Base-by-base conservation (phyloP, 2,113 vertebrate species). In the Cyprinodon tularosa region DNA sequence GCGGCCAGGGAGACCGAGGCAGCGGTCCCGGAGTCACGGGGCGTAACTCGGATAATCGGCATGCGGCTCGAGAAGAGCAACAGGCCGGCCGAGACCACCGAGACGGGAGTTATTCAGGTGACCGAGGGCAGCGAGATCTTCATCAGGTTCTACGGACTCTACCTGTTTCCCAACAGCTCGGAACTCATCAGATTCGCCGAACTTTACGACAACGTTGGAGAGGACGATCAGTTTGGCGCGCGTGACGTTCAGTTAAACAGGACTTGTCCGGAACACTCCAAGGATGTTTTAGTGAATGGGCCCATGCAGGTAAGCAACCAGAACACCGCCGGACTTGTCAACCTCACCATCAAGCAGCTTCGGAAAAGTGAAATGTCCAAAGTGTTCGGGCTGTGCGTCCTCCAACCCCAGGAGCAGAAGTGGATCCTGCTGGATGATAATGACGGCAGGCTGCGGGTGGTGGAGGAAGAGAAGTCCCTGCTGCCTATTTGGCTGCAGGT, bases 401-500 rank as follows among this genome's bases (percentile, higher is more conserved):
- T 90, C 1, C 81, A 93, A 3, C 70, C 66, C 0, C 77, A 40
- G 22, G 88, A 89, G 0, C 89, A 89, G 12, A 91, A 84, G 14
- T 99, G 97, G 97, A 22, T 85, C 74, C 86, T 90, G 29, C 92
- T 96, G 60, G 90, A 86, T 0, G 95, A 94, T 0, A 39, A 74
- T 0, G 96, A 98, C 81, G 94, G 96, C 0, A 86, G 84, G 0
- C 77, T 99, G 45, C 67, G 90, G 61, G 96, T 99, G 90, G 36
- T 95, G 89, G 98, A 98, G 90, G 95, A 95, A 86, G 91, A 93
- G 68, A 92, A 90, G 74, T 92, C 84, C 0, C 22, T 99, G 67
- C 67, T 99, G 79, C 98, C 98, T 0, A 42, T 96, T 0, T 99
- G 98, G 98, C 10, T 99, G 65, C 96, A 98, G 93, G 84, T 94